Conservation (phyloP, 1,140 invertebrate species). For the Dolichoris vasculosae region DNA sequence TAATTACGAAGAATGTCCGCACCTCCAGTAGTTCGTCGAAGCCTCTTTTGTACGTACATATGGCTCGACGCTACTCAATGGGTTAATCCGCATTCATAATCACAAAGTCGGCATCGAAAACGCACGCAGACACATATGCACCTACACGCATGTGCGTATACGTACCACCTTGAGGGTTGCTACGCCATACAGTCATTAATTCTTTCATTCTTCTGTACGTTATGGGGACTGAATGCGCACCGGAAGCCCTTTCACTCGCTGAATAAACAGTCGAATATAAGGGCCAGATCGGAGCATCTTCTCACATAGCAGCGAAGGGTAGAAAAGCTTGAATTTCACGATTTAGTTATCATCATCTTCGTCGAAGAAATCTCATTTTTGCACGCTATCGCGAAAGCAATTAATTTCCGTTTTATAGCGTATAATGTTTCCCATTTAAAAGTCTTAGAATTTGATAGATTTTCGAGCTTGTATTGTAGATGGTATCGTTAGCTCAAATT, state of each 20-base stretch:
- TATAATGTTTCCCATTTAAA: conserved; percentile 14
- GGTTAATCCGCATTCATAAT: conserved; percentile 70
- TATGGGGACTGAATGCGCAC: conserved; percentile 60
- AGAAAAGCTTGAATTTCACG: not conserved
- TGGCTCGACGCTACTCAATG: conserved; percentile 54
- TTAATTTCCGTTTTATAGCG: conserved; percentile 1
- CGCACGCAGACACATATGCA: conserved; percentile 40
- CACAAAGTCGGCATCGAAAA: conserved; percentile 40
- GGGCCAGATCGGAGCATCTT: not conserved
- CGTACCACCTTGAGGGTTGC: conserved; percentile 52
- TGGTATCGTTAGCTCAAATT: conserved; percentile 1
- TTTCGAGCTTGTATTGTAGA: not conserved
- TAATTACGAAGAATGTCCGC: conserved; percentile 36
- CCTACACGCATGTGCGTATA: conserved; percentile 37
- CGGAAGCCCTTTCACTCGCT: conserved; percentile 70
- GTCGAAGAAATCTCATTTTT: not conserved
- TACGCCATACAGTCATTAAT: conserved; percentile 64
- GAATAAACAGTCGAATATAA: conserved; percentile 55
- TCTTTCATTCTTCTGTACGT: conserved; percentile 64
- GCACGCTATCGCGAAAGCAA: not conserved
- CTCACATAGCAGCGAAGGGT: not conserved
- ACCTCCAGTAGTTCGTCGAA: not conserved
- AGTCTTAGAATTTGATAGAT: not conserved
- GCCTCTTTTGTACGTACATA: conserved; percentile 9
- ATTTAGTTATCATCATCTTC: not conserved